These are phyloP conservation scores for Drusus annulatus DNA, from an alignment of 1,140 invertebrate species.

Conservation along the genomic window DNA sequence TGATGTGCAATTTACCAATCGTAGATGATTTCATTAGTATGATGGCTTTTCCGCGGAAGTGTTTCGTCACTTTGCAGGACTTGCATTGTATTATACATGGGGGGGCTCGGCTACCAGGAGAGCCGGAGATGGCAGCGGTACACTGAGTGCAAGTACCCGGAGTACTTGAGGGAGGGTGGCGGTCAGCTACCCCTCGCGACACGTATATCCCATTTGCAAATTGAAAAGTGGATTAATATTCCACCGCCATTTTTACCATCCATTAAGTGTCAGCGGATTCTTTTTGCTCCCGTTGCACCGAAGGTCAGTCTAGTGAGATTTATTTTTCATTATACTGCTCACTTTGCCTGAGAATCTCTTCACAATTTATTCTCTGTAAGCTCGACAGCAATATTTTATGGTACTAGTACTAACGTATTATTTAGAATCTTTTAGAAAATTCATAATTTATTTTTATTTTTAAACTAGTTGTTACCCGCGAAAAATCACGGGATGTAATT, in stretches of 20 bases:
- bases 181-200: constrained; percentile 48
- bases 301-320: constrained; percentile 6
- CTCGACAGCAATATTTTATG: too few relatives aligned
- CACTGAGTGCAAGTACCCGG: too few relatives aligned
- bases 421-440: too few relatives aligned
- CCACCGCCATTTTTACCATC: constrained; percentile 59
- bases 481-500: too few relatives aligned
- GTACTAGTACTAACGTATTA: too few relatives aligned
- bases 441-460: too few relatives aligned
- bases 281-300: constrained; percentile 53
- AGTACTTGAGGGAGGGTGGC: constrained; percentile 18
- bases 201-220: constrained; percentile 60
- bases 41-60: background rate
- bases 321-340: background rate
- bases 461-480: too few relatives aligned
- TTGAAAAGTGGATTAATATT: constrained; percentile 60
- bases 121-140: constrained; percentile 24
- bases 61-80: constrained; percentile 37
- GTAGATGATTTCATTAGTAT: background rate
- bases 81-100: too few relatives aligned
- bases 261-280: constrained; percentile 55
- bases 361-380: too few relatives aligned
- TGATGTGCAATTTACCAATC: too few relatives aligned
- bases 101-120: background rate
- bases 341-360: too few relatives aligned